Evolutionary conservation across 2,113 vertebrate species (phyloP), one percentile per base, ranked within the genome.

Genomic region (Stegastes partitus): DNA sequence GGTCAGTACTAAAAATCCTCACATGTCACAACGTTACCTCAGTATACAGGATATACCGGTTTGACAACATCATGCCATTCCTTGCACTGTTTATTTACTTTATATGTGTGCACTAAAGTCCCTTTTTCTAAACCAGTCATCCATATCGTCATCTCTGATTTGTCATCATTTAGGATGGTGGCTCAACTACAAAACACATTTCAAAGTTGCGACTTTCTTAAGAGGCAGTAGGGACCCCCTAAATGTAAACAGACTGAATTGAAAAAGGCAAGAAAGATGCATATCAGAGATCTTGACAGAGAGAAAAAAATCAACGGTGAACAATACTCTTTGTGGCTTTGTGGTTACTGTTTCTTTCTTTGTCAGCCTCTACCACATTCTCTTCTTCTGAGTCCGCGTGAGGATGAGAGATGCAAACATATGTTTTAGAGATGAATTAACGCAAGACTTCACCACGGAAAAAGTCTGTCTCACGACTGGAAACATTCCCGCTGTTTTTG

Each of bases 291-390:
- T 68, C 1, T 1, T 54, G 51, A 75, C 25, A 45, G 12, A 75
- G 22, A 45, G 12, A 59, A 79, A 53, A 42, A 68, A 65, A 64
- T 23, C 22, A 69, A 42, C 55, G 39, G 47, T 59, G 54, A 63
- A 75, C 77, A 76, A 53, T 62, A 65, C 12, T 63, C 14, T 28
- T 70, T 83, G 74, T 67, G 63, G 71, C 55, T 83, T 81, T 77
- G 64, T 65, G 64, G 69, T 37, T 70, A 19, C 25, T 6, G 11
- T 62, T 49, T 73, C 44, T 53, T 23, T 75, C 19, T 65, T 55
- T 47, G 18, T 76, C 51, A 62, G 51, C 51, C 53, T 81, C 25
- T 45, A 42, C 74, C 49, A 57, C 21, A 28, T 28, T 64, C n/a
- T 42, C 55, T 66, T 22, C 31, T 25, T 34, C n/a, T 68, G 34